Percentiles rank a stretch among this genome's conserved stretches.
phyloP scores from a whole-genome alignment of 2,888 invertebrate genomes.

The Machimus rusticus region DNA sequence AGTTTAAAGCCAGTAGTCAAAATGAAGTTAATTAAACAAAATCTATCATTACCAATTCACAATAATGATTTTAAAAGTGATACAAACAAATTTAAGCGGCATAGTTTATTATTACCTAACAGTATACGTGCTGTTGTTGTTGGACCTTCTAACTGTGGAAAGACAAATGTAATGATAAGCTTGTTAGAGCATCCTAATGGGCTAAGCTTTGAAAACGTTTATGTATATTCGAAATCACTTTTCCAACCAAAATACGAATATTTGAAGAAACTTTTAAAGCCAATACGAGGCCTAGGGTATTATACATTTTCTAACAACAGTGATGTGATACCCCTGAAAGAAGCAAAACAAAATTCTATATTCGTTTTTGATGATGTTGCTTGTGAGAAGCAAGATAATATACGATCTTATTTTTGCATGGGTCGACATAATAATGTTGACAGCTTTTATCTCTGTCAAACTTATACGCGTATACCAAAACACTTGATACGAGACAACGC shows the following conservation, averaged over 20 bases:
- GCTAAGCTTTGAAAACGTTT: conserved; percentile 57
- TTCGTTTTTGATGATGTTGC: no score
- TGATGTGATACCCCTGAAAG: no score
- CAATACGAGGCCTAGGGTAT: no score
- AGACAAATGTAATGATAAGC: conserved; percentile 56
- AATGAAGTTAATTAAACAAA: neutral
- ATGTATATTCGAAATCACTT: conserved; percentile 54
- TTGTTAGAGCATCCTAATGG: conserved; percentile 55
- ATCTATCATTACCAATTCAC: neutral
- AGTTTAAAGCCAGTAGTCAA: neutral
- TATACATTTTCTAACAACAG: no score
- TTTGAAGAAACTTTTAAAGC: conserved; percentile 47
- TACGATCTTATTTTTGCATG: no score
- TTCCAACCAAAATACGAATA: conserved; percentile 52
- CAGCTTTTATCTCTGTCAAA: no score
- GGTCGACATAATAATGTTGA: neutral
- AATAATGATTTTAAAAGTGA: neutral
- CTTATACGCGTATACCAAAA: no score
- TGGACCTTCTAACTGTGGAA: conserved; percentile 57
- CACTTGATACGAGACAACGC: no score
- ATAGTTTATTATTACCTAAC: conserved; percentile 53
- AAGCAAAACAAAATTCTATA: no score
- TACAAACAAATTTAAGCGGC: conserved; percentile 40
- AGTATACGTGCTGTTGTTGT: conserved; percentile 51
- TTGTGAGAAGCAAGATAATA: no score